phyloP scores from a whole-genome alignment of 2,113 vertebrate species.

The Baryphthengus martii region DNA sequence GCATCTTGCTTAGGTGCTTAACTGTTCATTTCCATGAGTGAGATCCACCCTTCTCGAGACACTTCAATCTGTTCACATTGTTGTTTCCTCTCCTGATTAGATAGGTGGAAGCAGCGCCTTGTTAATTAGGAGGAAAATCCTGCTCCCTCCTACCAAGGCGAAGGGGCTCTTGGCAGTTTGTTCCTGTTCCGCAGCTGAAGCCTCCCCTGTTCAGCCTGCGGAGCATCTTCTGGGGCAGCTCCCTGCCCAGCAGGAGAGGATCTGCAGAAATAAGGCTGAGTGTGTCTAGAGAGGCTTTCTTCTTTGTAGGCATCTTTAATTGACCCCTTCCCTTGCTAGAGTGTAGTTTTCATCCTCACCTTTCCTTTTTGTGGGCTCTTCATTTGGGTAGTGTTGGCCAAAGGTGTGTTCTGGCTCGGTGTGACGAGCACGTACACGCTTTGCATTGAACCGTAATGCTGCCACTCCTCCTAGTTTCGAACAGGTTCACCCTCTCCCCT shows the following conservation, averaged over 20 bases:
- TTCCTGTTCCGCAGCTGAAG: neutral
- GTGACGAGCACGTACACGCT: rapidly evolving
- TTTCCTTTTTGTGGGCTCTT: neutral
- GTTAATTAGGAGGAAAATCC: neutral
- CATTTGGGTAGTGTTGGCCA: neutral
- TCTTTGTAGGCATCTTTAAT: neutral
- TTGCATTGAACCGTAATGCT: neutral
- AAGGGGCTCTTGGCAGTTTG: neutral
- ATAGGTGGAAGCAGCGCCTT: slow-evolving; percentile 19
- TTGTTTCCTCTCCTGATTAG: slow-evolving; percentile 15
- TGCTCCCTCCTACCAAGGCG: neutral
- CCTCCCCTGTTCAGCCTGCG: neutral
- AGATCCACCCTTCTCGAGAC: slow-evolving; percentile 26
- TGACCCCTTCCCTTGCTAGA: neutral
- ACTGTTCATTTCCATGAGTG: slow-evolving; percentile 30
- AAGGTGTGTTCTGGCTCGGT: neutral
- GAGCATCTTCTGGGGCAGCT: neutral
- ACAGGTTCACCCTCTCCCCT: neutral
- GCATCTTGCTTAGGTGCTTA: slow-evolving; percentile 46
- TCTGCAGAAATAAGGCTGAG: neutral
- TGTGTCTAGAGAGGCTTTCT: neutral
- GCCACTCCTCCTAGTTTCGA: neutral
- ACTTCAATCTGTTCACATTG: neutral
- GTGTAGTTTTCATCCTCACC: neutral
- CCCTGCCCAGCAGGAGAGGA: neutral